Conservation (phyloP, 2,797 vertebrate species). For the Danio jaintianensis region DNA sequence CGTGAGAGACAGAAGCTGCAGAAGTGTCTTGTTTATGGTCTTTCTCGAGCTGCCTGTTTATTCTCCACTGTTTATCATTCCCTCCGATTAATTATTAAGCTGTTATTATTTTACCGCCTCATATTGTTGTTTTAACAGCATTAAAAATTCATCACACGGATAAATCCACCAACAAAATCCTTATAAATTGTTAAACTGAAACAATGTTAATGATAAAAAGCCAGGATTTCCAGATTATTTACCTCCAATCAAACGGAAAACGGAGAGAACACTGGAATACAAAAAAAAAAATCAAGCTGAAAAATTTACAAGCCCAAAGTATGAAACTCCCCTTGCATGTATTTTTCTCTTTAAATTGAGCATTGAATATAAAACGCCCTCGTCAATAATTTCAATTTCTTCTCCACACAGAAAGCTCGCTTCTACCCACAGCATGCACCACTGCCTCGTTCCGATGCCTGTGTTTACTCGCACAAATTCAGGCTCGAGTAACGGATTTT, state of each 20-base stretch:
- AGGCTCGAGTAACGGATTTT: slow-evolving; percentile 19
- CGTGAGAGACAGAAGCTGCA: slow-evolving; percentile 73
- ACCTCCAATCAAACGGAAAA: slow-evolving; percentile 79
- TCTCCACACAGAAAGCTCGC: slow-evolving; percentile 67
- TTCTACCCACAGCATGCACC: slow-evolving; percentile 71
- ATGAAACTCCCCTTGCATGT: slow-evolving; percentile 83
- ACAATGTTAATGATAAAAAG: slow-evolving; percentile 86
- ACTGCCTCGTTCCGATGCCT: slow-evolving; percentile 61
- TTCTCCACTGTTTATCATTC: slow-evolving; percentile 82
- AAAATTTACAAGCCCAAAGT: slow-evolving; percentile 83
- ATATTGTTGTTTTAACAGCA: slow-evolving; percentile 87
- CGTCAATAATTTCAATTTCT: slow-evolving; percentile 73
- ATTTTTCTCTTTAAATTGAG: slow-evolving; percentile 85
- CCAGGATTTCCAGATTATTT: slow-evolving; percentile 81
- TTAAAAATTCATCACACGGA: slow-evolving; percentile 83
- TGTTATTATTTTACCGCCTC: slow-evolving; percentile 82
- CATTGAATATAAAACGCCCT: slow-evolving; percentile 77
- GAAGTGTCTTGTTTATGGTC: slow-evolving; percentile 74
- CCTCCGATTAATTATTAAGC: slow-evolving; percentile 86
- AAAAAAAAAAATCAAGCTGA: slow-evolving; percentile 84
- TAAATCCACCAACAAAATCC: slow-evolving; percentile 80
- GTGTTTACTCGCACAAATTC: slow-evolving; percentile 70
- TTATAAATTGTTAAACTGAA: slow-evolving; percentile 87
- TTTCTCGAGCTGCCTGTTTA: slow-evolving; percentile 71
- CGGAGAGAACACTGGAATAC: slow-evolving; percentile 65